Conservation (phyloP, 2,797 vertebrate species). For the Hoplostethus atlanticus region DNA sequence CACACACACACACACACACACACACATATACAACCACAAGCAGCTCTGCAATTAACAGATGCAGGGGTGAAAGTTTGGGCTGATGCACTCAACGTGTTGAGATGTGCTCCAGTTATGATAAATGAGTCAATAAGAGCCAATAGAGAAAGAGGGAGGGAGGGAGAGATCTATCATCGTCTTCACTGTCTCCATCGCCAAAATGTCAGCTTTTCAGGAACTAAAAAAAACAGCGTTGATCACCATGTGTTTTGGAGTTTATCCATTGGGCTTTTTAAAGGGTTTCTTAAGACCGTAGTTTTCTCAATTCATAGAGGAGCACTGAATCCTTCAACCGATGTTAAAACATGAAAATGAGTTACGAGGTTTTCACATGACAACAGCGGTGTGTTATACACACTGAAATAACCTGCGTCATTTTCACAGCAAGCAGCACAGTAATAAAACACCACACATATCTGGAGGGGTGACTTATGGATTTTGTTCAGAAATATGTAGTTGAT, state of each 20-base stretch:
- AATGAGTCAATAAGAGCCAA: constrained; percentile 34
- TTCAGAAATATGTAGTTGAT: no score
- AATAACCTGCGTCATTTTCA: no score
- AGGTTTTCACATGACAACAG: no score
- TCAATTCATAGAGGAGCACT: no score
- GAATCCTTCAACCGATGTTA: no score
- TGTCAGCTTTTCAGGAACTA: no score
- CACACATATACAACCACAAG: constrained; percentile 1
- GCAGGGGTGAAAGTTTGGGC: constrained; percentile 2
- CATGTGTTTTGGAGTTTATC: no score
- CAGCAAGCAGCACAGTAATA: not conserved
- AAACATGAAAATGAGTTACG: no score
- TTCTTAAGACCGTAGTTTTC: no score
- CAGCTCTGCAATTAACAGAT: not conserved
- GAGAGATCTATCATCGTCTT: constrained; percentile 7
- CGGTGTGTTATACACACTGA: no score
- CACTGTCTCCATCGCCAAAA: not conserved
- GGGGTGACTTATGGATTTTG: not conserved
- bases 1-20: constrained; percentile 13
- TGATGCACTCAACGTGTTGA: constrained; percentile 41
- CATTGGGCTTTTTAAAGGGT: no score
- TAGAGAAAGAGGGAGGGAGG: constrained; percentile 1
- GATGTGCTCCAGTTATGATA: constrained; percentile 35
- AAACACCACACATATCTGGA: not conserved
- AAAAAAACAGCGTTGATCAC: no score